These are phyloP conservation scores for Phoeniculus purpureus DNA, from an alignment of 2,797 vertebrate species.

Conservation along the genomic window DNA sequence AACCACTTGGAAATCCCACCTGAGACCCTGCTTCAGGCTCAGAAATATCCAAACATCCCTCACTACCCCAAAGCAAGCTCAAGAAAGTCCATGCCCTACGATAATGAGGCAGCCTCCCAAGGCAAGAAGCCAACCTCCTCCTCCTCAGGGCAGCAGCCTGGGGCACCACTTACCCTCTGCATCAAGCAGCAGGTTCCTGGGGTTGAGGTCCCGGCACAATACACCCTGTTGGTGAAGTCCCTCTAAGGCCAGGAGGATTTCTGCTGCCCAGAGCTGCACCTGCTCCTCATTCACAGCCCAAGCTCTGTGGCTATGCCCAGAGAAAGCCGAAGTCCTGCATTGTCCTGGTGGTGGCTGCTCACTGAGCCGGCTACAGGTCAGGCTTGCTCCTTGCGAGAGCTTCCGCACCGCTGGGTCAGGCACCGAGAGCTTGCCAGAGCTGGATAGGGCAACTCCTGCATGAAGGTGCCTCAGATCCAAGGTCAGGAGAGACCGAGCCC, in stretches of 20 bases:
- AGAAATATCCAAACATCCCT: not conserved
- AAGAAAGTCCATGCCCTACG: not conserved
- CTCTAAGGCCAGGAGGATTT: conserved; percentile 91
- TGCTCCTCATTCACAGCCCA: conserved; percentile 87
- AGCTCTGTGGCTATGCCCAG: not conserved
- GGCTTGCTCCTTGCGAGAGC: not conserved
- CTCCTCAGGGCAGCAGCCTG: rapidly evolving
- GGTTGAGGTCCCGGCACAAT: conserved; percentile 93
- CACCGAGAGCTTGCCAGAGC: not conserved
- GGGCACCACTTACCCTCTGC: conserved; percentile 82
- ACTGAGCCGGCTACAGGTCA: not conserved
- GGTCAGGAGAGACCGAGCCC: not conserved
- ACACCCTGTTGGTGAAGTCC: conserved; percentile 94
- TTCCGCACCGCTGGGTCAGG: not conserved
- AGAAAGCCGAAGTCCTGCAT: not conserved
- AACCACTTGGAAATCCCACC: not conserved
- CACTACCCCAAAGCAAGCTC: not conserved
- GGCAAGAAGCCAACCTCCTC: not conserved
- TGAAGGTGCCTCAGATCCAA: not conserved
- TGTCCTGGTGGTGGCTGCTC: not conserved
- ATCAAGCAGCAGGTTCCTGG: conserved; percentile 91
- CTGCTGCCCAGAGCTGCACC: conserved; percentile 90
- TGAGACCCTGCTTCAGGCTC: not conserved
- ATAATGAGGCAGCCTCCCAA: not conserved
- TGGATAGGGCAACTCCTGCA: not conserved